These are phyloP conservation scores for Prietella phreatophila DNA, from an alignment of 2,113 vertebrate species.

Conservation along the genomic window DNA sequence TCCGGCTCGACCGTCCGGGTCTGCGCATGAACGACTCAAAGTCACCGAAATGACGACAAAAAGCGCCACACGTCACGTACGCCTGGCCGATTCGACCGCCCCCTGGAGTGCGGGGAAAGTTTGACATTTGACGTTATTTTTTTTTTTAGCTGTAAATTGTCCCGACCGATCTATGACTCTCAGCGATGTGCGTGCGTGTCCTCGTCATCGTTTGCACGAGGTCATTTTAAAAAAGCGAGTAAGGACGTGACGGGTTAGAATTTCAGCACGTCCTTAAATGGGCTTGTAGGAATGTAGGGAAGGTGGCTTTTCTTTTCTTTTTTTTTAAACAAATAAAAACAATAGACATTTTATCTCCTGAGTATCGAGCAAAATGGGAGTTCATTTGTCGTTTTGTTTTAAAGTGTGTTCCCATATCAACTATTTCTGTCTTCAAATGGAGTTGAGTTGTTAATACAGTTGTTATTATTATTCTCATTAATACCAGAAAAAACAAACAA, in stretches of 20 bases:
- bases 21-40: background rate
- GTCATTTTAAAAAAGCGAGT: background rate
- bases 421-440: slow-evolving; percentile 61
- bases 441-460: slow-evolving; percentile 72
- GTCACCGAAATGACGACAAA: no score
- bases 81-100: no score
- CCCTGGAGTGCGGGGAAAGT: background rate
- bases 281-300: background rate
- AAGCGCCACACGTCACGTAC: no score
- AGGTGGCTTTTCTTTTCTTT: no score
- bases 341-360: background rate
- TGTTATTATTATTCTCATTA: slow-evolving; percentile 65
- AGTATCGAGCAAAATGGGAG: background rate
- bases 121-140: background rate
- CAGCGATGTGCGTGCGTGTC: background rate
- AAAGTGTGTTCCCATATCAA: slow-evolving; percentile 62
- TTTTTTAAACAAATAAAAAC: no score
- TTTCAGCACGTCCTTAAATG: background rate
- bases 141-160: background rate
- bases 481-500: slow-evolving; percentile 51
- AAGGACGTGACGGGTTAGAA: background rate
- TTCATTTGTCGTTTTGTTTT: background rate
- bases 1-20: background rate
- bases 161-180: background rate
- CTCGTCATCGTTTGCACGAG: slow-evolving; percentile 5